phyloP scores from a whole-genome alignment of 2,888 invertebrate genomes.

The Dryobotodes eremita region DNA sequence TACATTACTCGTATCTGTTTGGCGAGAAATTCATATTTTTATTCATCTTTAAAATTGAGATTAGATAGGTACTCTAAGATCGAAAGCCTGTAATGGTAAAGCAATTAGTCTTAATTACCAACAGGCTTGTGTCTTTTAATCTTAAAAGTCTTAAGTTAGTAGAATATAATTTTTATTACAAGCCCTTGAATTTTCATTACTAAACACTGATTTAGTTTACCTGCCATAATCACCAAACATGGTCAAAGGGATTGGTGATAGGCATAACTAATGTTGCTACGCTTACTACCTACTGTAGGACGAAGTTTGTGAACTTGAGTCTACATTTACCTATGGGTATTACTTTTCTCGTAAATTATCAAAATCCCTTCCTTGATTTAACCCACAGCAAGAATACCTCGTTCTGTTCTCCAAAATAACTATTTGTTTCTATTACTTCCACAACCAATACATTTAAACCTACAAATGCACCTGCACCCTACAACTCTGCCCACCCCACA shows the following conservation, averaged over 20 bases:
- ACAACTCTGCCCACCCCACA: constrained; percentile 25
- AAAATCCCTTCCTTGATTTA: no score
- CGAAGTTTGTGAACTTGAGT: no score
- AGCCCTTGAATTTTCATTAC: background rate
- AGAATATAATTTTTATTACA: background rate
- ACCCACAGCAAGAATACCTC: background rate
- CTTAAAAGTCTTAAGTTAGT: background rate
- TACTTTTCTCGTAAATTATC: no score
- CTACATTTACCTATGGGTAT: no score
- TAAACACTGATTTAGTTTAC: background rate
- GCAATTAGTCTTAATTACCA: background rate
- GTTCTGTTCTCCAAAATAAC: background rate
- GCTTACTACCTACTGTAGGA: no score
- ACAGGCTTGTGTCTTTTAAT: background rate
- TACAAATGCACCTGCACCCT: constrained; percentile 34
- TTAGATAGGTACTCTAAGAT: background rate
- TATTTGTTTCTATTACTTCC: constrained; percentile 20
- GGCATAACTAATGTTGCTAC: no score
- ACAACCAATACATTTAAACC: constrained; percentile 2
- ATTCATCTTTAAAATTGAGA: background rate
- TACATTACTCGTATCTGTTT: background rate
- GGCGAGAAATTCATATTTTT: background rate
- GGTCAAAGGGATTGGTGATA: background rate
- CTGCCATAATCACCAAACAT: background rate
- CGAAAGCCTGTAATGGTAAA: background rate